Evolutionary conservation across 2,797 vertebrate genomes (phyloP).

Genomic region (Hyperoplus immaculatus): DNA sequence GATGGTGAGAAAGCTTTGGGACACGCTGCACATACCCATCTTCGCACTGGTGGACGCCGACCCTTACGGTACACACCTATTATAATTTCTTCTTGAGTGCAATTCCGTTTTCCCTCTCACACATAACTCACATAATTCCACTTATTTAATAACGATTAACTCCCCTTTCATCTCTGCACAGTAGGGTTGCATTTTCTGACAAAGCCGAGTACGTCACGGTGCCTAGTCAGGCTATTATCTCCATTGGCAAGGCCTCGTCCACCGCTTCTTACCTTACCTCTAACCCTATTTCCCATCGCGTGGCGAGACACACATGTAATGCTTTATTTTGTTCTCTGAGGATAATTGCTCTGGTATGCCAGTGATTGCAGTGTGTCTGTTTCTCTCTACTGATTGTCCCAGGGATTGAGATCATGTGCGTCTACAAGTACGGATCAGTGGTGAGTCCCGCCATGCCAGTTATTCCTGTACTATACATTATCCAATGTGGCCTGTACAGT

Average conservation of each 20-base stretch:
- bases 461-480: slow-evolving; percentile 62
- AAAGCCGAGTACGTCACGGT: slow-evolving; percentile 47
- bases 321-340: slow-evolving; percentile 73
- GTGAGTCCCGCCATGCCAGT: slow-evolving; percentile 85
- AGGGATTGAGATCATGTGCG: slow-evolving; percentile 99
- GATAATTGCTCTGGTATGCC: slow-evolving; percentile 82
- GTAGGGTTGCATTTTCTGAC: slow-evolving; percentile 45
- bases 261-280: slow-evolving; percentile 53
- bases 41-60: slow-evolving; percentile 95
- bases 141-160: slow-evolving; percentile 40
- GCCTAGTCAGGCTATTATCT: slow-evolving; percentile 60
- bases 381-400: slow-evolving; percentile 70
- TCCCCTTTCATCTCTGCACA: slow-evolving; percentile 42
- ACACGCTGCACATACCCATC: slow-evolving; percentile 89
- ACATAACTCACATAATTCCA: slow-evolving; percentile 44
- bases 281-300: slow-evolving; percentile 53
- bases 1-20: slow-evolving; percentile 95
- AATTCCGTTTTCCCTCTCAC: slow-evolving; percentile 15
- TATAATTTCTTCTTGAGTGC: neutral
- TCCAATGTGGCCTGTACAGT: slow-evolving; percentile 60
- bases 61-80: slow-evolving; percentile 89
- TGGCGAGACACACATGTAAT: slow-evolving; percentile 77
- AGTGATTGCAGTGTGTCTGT: slow-evolving; percentile 76
- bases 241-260: slow-evolving; percentile 51
- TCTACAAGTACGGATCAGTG: slow-evolving; percentile 98